Conservation (phyloP, 2,888 invertebrate species). For the Zygothrica quintamaculata region DNA sequence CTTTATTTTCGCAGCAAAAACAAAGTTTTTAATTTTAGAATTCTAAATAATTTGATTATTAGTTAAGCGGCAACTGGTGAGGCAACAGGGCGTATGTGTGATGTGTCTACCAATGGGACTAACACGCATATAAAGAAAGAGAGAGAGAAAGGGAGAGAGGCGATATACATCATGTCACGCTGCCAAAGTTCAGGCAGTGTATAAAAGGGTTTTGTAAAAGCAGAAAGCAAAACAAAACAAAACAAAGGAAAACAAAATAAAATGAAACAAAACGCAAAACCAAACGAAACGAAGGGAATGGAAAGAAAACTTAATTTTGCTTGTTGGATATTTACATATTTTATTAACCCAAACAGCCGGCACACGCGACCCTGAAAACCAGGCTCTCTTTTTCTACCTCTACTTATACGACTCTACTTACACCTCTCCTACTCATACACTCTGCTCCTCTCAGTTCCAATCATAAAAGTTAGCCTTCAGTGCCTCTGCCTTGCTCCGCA, state of each 20-base stretch:
- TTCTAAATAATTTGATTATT: conserved; percentile 73
- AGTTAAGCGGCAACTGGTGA: conserved; percentile 25
- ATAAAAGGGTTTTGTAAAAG: conserved; percentile 1
- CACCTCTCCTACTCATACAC: no score
- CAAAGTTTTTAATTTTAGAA: conserved; percentile 44
- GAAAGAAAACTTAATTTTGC: conserved; percentile 71
- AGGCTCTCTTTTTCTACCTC: neutral
- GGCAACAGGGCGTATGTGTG: conserved; percentile 33
- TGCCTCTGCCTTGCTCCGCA: conserved; percentile 3
- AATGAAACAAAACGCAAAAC: no score
- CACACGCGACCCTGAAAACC: conserved; percentile 54
- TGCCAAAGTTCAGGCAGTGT: conserved; percentile 6
- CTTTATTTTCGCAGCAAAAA: conserved; percentile 54
- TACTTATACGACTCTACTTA: no score
- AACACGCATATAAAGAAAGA: no score
- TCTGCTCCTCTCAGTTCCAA: conserved; percentile 63
- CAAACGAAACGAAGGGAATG: conserved; percentile 17
- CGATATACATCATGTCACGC: conserved; percentile 6
- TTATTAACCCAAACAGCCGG: conserved; percentile 75
- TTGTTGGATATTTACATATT: conserved; percentile 72
- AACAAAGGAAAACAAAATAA: no score
- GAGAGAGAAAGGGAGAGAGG: neutral
- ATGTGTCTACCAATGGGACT: no score
- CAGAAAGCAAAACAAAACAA: neutral
- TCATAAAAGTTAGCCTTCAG: conserved; percentile 68